Evolutionary conservation across 2,888 invertebrate genomes (phyloP).

Genomic region (Osedax frankpressi): DNA sequence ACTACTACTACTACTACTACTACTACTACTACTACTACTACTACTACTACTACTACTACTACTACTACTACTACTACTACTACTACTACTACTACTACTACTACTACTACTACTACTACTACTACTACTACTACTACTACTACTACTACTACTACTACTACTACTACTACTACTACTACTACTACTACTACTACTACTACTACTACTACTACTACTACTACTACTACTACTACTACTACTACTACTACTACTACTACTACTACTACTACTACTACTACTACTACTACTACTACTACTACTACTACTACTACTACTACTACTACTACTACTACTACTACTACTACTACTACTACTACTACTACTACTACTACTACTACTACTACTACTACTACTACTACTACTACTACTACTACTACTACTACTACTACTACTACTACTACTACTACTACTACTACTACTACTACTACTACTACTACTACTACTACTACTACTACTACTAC

Average conservation of each 20-base stretch:
- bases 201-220: slow-evolving; percentile 25
- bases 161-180: not conserved
- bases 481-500: slow-evolving; percentile 25
- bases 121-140: slow-evolving; percentile 9
- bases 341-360: slow-evolving; percentile 27
- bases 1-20: slow-evolving; percentile 24
- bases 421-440: slow-evolving; percentile 25
- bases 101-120: slow-evolving; percentile 3
- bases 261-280: slow-evolving; percentile 27
- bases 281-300: slow-evolving; percentile 26
- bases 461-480: slow-evolving; percentile 26
- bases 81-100: slow-evolving; percentile 11
- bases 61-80: slow-evolving; percentile 21
- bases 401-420: slow-evolving; percentile 24
- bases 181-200: slow-evolving; percentile 23
- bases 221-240: slow-evolving; percentile 25
- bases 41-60: slow-evolving; percentile 24
- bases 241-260: slow-evolving; percentile 25
- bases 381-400: slow-evolving; percentile 23
- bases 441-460: slow-evolving; percentile 25
- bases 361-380: slow-evolving; percentile 26
- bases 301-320: slow-evolving; percentile 23
- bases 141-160: not conserved
- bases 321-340: slow-evolving; percentile 25
- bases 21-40: slow-evolving; percentile 23